Evolutionary conservation across 2,113 vertebrate species (phyloP).

Genomic region (Phalacrocorax aristotelis): DNA sequence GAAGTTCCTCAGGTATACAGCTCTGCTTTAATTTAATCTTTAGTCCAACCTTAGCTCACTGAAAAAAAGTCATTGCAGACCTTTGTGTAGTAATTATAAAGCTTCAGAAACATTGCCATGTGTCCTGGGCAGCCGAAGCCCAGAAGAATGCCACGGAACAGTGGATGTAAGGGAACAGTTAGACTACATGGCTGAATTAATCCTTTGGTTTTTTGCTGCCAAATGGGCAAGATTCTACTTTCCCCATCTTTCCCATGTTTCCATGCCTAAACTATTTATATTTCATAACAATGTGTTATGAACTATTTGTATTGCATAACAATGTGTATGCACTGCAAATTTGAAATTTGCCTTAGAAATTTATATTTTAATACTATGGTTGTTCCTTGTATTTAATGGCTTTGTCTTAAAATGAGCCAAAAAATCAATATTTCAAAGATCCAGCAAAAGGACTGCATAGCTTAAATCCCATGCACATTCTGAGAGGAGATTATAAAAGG

Average conservation of each 20-base stretch:
- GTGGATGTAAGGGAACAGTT: not conserved
- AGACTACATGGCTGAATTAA: not conserved
- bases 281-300: not conserved
- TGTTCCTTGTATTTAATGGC: not conserved
- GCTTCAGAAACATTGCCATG: not conserved
- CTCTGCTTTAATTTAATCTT: not conserved
- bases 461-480: not conserved
- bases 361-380: not conserved
- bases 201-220: not conserved
- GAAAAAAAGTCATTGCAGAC: not conserved
- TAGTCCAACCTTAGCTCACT: not conserved
- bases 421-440: not conserved
- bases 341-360: not conserved
- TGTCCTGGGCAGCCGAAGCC: not conserved
- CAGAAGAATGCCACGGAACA: not conserved
- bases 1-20: not conserved
- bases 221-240: not conserved
- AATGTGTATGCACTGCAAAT: too few relatives aligned
- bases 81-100: not conserved
- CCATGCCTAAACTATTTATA: not conserved
- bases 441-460: not conserved
- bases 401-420: not conserved
- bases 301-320: not conserved
- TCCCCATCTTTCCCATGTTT: not conserved
- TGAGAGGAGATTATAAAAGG: not conserved